Evolutionary conservation across 2,113 vertebrate species (phyloP).

Genomic region (Delphinapterus leucas): DNA sequence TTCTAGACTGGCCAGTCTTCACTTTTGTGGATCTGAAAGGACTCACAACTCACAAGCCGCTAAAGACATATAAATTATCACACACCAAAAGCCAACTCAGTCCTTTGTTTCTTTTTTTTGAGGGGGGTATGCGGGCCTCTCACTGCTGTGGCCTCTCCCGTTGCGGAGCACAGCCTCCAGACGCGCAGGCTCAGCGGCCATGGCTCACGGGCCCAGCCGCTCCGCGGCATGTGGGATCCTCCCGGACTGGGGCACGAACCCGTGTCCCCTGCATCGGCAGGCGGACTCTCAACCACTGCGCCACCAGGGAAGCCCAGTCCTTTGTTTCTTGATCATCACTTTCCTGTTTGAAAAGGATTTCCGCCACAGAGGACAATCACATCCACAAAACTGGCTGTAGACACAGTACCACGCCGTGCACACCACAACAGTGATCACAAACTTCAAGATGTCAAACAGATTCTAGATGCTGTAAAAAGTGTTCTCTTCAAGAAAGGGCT

Average conservation of each 20-base stretch:
- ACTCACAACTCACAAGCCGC: background rate
- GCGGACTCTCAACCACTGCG: too few species aligned
- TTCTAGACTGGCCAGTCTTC: background rate
- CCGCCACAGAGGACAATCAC: background rate
- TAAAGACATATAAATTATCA: background rate
- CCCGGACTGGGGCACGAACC: too few species aligned
- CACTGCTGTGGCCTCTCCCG: too few species aligned
- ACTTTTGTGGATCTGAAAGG: background rate
- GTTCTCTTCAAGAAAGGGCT: background rate
- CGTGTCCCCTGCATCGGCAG: too few species aligned
- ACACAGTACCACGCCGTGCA: background rate
- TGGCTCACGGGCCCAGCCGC: too few species aligned
- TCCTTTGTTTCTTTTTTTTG: background rate
- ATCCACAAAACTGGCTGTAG: background rate
- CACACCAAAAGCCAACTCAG: background rate
- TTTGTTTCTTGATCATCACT: background rate
- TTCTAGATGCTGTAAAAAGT: background rate
- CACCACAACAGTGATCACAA: background rate
- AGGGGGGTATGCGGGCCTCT: too few species aligned
- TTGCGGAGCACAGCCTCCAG: too few species aligned
- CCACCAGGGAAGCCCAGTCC: background rate
- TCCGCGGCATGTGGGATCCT: too few species aligned
- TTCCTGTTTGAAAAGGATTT: conserved; percentile 25
- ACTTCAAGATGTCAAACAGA: background rate
- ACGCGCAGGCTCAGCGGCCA: too few species aligned